phyloP scores from a whole-genome alignment of 2,888 invertebrate genomes.

The Chaetogeoica ovagalla region DNA sequence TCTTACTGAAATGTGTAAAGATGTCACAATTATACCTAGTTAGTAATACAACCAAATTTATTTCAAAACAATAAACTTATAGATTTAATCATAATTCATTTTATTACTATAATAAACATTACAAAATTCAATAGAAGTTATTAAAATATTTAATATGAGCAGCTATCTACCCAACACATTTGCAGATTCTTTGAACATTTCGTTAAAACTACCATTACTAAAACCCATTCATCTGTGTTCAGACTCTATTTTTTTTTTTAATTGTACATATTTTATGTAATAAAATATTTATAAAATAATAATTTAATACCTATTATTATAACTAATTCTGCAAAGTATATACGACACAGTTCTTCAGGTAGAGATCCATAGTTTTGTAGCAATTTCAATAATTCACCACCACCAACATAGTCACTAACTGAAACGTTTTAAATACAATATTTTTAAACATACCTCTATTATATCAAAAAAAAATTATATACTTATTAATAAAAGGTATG shows the following conservation, averaged over 20 bases:
- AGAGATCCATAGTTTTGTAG: constrained; percentile 74
- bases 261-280: not conserved
- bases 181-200: no score
- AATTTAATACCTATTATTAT: constrained; percentile 75
- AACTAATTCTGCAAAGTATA: constrained; percentile 86
- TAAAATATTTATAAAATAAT: constrained; percentile 8
- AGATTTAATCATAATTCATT: not conserved
- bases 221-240: no score
- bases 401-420: constrained; percentile 84
- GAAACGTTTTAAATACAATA: constrained; percentile 55
- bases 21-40: no score
- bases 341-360: constrained; percentile 75
- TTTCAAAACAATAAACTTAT: no score
- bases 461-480: not conserved
- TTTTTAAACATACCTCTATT: not conserved
- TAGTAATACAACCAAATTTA: no score
- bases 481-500: no score
- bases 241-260: no score
- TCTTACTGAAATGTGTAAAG: no score
- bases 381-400: constrained; percentile 80
- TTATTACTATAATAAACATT: not conserved
- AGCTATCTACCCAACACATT: no score
- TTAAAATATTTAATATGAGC: no score
- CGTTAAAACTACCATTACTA: no score
- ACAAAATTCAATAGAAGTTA: not conserved